Conservation (phyloP, 2,113 vertebrate species). For the Vicugna pacos region DNA sequence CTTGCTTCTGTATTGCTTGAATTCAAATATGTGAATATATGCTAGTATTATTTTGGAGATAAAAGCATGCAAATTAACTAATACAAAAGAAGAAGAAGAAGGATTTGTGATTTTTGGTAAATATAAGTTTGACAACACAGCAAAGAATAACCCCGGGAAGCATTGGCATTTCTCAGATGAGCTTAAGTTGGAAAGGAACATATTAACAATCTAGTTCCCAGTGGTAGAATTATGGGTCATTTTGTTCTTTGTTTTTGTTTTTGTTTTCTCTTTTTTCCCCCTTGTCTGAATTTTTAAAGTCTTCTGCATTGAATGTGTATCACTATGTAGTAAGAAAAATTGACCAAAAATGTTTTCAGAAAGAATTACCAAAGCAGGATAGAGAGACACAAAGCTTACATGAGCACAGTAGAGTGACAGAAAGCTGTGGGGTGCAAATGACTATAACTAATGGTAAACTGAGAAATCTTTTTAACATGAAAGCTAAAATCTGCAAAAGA, state of each 20-base stretch:
- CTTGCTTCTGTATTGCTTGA: background rate
- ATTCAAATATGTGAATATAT: constrained; percentile 52
- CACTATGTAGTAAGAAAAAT: constrained; percentile 10
- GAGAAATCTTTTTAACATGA: background rate
- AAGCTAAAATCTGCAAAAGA: background rate
- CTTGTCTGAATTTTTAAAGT: background rate
- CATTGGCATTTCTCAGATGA: background rate
- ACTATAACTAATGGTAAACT: background rate
- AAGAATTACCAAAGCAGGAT: background rate
- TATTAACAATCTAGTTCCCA: background rate
- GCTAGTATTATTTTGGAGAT: constrained; percentile 49
- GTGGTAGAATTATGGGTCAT: background rate
- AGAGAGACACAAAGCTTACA: background rate
- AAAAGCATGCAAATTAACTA: constrained; percentile 50
- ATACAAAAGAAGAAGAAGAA: background rate
- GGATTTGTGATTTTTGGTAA: constrained; percentile 11
- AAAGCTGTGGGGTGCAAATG: background rate
- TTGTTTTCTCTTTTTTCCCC: background rate
- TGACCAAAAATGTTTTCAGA: background rate
- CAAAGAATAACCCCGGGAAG: constrained; percentile 4
- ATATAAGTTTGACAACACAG: constrained; percentile 41
- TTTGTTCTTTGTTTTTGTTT: background rate
- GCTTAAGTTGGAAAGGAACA: constrained; percentile 35
- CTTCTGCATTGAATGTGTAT: constrained; percentile 13
- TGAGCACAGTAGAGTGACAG: background rate